Percentiles rank a stretch among this genome's conserved stretches.
Conservation (phyloP, 2,797 vertebrate species). For the Sparus aurata region DNA sequence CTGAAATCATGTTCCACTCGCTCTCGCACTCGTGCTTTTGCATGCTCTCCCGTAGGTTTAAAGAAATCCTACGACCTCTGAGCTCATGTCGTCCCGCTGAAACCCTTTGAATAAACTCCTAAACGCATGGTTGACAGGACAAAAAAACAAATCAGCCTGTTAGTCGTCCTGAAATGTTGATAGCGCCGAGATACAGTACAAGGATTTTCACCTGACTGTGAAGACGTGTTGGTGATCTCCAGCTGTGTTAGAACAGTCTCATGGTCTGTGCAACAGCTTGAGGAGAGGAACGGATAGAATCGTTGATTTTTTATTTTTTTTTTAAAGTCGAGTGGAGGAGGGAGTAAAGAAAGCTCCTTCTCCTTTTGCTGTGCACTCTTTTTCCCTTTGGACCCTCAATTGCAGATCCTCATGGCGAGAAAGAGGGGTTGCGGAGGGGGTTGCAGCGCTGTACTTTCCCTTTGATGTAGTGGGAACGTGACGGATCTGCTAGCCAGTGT, state of each 20-base stretch:
- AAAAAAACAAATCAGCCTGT: slow-evolving; percentile 13
- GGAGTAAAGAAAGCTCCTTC: slow-evolving; percentile 43
- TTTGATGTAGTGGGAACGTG: slow-evolving; percentile 88
- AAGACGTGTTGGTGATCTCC: slow-evolving; percentile 55
- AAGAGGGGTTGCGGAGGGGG: slow-evolving; percentile 57
- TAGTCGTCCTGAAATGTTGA: slow-evolving; percentile 32
- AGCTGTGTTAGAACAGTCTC: slow-evolving; percentile 46
- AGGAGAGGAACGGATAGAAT: slow-evolving; percentile 48
- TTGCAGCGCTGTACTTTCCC: slow-evolving; percentile 68
- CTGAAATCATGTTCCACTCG: slow-evolving; percentile 5
- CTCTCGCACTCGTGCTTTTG: not conserved
- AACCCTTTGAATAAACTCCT: slow-evolving; percentile 25
- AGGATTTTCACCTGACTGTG: slow-evolving; percentile 44
- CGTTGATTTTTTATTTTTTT: slow-evolving; percentile 13
- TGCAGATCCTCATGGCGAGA: slow-evolving; percentile 76
- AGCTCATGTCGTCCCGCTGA: slow-evolving; percentile 10
- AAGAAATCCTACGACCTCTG: not conserved
- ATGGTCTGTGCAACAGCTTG: slow-evolving; percentile 44
- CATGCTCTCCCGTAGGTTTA: slow-evolving; percentile 5
- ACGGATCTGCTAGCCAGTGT: slow-evolving; percentile 85
- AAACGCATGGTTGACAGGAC: slow-evolving; percentile 46
- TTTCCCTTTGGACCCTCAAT: slow-evolving; percentile 71
- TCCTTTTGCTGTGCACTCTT: slow-evolving; percentile 45
- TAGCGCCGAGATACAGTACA: slow-evolving; percentile 16
- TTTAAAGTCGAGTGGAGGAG: slow-evolving; percentile 16